Evolutionary conservation across 37 sponge, comb jelly and placozoan genomes (phyloP).

Genomic region (Oscarella lobularis): DNA sequence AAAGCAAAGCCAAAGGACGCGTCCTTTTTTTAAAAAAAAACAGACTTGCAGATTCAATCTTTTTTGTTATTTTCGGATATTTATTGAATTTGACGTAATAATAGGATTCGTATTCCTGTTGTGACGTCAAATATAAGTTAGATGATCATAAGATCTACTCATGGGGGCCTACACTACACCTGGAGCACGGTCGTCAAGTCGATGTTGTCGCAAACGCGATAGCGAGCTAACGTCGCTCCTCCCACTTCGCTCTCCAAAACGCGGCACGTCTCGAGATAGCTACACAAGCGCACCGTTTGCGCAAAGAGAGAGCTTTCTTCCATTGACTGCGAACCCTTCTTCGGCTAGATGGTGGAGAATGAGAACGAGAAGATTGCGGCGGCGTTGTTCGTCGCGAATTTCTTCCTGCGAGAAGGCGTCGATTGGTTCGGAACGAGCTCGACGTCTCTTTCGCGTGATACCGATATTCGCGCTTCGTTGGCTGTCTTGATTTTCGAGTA

Average conservation of each 20-base stretch:
- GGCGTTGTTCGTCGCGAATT: constrained; percentile 47
- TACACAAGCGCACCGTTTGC: too few relatives aligned
- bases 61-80: constrained; percentile 74
- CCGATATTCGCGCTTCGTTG: constrained; percentile 67
- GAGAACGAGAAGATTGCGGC: constrained; percentile 62
- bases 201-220: constrained; percentile 87
- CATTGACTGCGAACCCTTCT: constrained; percentile 72
- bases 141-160: background rate
- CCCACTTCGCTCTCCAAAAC: constrained; percentile 55
- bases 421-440: constrained; percentile 1
- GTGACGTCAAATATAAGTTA: background rate
- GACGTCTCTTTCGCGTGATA: background rate
- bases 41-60: constrained; percentile 13
- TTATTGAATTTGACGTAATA: constrained; percentile 85
- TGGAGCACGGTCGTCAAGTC: constrained; percentile 81
- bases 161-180: constrained; percentile 22
- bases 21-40: too few relatives aligned
- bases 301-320: too few relatives aligned
- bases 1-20: too few relatives aligned
- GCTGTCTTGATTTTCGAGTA: constrained; percentile 85
- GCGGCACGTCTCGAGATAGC: constrained; percentile 56
- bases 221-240: constrained; percentile 39
- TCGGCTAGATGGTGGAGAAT: constrained; percentile 70
- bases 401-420: constrained; percentile 92
- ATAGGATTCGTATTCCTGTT: constrained; percentile 88